Conservation (phyloP, 2,888 invertebrate species). For the Bombylius major region DNA sequence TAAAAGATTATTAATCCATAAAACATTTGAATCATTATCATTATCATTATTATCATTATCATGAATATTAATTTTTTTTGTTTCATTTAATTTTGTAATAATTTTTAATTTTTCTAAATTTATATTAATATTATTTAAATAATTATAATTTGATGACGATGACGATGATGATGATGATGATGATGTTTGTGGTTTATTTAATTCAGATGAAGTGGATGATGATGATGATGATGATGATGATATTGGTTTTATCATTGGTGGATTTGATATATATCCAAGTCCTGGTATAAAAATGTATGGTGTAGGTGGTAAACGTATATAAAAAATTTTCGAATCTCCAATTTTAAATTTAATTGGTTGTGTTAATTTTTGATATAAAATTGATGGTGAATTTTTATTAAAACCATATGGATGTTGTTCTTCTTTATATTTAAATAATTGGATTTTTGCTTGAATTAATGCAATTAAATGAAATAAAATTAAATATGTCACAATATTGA, state of each 20-base stretch:
- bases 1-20: neutral
- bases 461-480: no score
- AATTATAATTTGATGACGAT: no score
- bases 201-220: no score
- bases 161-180: no score
- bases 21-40: neutral
- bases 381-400: neutral
- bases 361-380: neutral
- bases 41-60: neutral
- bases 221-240: neutral
- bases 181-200: no score
- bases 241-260: constrained; percentile 39
- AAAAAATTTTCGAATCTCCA: constrained; percentile 72
- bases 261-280: constrained; percentile 71
- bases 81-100: no score
- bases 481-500: neutral
- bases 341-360: constrained; percentile 20
- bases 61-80: neutral
- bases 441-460: no score
- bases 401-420: no score
- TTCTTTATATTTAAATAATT: no score
- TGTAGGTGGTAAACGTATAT: constrained; percentile 70
- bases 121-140: no score
- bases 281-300: constrained; percentile 80
- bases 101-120: no score